Evolutionary conservation across 2,888 invertebrate genomes (phyloP).

Genomic region (Gastracanthus pulcherrimus): DNA sequence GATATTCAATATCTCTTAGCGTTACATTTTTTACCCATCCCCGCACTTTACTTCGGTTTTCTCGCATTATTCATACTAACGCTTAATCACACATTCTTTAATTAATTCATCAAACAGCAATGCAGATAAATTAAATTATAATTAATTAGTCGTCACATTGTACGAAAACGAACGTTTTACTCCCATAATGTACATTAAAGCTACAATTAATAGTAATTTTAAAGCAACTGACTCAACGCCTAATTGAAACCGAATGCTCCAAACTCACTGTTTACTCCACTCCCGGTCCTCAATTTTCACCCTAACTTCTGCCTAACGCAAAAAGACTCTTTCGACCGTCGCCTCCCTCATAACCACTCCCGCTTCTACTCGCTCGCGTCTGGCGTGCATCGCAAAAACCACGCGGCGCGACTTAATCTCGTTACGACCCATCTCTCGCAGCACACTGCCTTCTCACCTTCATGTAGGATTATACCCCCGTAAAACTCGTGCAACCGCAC

Average conservation of each 20-base stretch:
- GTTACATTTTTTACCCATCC: background rate
- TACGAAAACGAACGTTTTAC: too few relatives aligned
- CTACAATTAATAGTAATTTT: too few relatives aligned
- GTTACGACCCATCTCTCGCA: slow-evolving; percentile 2
- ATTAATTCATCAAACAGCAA: too few relatives aligned
- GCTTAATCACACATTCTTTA: too few relatives aligned
- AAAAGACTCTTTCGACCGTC: background rate
- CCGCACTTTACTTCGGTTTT: too few relatives aligned
- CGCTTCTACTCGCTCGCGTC: background rate
- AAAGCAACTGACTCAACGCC: too few relatives aligned
- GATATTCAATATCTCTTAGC: slow-evolving; percentile 14
- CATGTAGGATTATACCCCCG: slow-evolving; percentile 30
- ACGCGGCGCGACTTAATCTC: slow-evolving; percentile 28
- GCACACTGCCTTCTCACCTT: slow-evolving; percentile 40
- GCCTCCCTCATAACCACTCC: background rate
- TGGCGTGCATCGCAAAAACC: background rate
- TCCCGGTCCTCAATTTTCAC: slow-evolving; percentile 22
- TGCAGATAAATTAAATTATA: too few relatives aligned
- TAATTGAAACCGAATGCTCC: too few relatives aligned
- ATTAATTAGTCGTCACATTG: too few relatives aligned
- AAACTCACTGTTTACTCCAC: too few relatives aligned
- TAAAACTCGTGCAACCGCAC: slow-evolving; percentile 7
- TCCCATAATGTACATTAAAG: too few relatives aligned
- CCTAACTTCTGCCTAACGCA: background rate
- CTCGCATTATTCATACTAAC: too few relatives aligned